Percentiles rank a stretch among this genome's conserved stretches.
Evolutionary conservation across 2,888 invertebrate species (phyloP).

Genomic region (Drosophila dives): DNA sequence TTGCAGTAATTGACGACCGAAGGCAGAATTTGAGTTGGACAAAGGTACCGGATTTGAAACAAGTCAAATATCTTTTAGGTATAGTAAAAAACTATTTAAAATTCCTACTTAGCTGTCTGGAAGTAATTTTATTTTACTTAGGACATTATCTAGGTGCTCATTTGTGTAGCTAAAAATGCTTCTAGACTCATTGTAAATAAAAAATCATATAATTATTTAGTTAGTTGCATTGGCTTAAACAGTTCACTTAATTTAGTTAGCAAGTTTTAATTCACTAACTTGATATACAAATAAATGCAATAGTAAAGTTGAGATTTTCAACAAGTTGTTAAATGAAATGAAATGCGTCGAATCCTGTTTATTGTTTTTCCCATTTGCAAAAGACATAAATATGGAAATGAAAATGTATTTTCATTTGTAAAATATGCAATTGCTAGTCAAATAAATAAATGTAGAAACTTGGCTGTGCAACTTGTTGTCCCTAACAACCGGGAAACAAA

Average conservation of each 20-base stretch:
- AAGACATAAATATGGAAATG: conserved; percentile 12
- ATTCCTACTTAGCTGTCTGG: background rate
- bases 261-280: background rate
- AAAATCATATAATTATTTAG: background rate
- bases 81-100: background rate
- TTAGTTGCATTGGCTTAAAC: background rate
- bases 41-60: background rate
- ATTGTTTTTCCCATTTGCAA: conserved; percentile 3
- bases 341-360: background rate
- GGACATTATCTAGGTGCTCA: background rate
- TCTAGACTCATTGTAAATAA: background rate
- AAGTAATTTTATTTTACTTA: background rate
- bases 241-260: no score
- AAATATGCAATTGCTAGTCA: conserved; percentile 16
- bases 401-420: conserved; percentile 10
- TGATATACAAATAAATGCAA: background rate
- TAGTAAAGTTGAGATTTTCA: background rate
- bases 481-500: conserved; percentile 1
- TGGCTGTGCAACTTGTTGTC: conserved; percentile 31
- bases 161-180: background rate
- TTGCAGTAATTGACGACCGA: background rate
- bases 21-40: no score
- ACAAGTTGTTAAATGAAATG: conserved; percentile 2
- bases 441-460: conserved; percentile 30
- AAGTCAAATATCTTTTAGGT: background rate